Percentiles rank a stretch among this genome's conserved stretches.
Evolutionary conservation across 2,113 vertebrate genomes (phyloP).

Genomic region (Megaleporinus macrocephalus): DNA sequence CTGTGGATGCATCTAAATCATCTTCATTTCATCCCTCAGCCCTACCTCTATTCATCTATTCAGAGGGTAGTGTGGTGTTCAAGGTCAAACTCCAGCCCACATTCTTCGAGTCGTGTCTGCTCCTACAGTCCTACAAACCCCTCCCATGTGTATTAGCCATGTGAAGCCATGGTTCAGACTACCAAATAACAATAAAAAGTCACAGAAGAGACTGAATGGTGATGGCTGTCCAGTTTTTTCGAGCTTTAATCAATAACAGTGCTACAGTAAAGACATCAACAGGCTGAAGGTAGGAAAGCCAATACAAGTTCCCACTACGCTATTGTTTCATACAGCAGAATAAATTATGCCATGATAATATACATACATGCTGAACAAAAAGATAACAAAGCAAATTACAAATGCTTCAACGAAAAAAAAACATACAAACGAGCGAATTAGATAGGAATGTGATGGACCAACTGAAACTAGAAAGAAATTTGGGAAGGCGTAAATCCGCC

Average conservation of each 20-base stretch:
- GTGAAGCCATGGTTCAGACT: too few species aligned
- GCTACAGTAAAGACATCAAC: conserved; percentile 93
- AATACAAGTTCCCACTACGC: conserved; percentile 89
- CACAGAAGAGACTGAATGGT: not conserved
- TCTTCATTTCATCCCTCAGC: too few species aligned
- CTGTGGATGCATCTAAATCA: too few species aligned
- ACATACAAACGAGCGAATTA: conserved; percentile 47
- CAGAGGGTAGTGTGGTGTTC: too few species aligned
- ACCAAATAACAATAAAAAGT: not conserved
- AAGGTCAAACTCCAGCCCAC: too few species aligned
- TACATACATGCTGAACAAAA: conserved; percentile 81
- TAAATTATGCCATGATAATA: conserved; percentile 95
- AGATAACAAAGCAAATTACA: conserved; percentile 77
- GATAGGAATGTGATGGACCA: conserved; percentile 45
- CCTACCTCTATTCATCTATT: too few species aligned
- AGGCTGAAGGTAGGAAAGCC: conserved; percentile 92
- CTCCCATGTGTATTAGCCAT: too few species aligned
- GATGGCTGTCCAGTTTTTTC: conserved; percentile 62
- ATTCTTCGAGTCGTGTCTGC: too few species aligned
- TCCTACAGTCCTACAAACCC: too few species aligned
- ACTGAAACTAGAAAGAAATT: conserved; percentile 36
- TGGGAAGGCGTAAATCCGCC: conserved; percentile 11
- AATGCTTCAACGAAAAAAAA: conserved; percentile 69
- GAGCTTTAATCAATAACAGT: conserved; percentile 93
- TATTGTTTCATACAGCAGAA: conserved; percentile 95